Base-by-base conservation (phyloP, 2,888 invertebrate genomes). In the Sclerodermus sp. region DNA sequence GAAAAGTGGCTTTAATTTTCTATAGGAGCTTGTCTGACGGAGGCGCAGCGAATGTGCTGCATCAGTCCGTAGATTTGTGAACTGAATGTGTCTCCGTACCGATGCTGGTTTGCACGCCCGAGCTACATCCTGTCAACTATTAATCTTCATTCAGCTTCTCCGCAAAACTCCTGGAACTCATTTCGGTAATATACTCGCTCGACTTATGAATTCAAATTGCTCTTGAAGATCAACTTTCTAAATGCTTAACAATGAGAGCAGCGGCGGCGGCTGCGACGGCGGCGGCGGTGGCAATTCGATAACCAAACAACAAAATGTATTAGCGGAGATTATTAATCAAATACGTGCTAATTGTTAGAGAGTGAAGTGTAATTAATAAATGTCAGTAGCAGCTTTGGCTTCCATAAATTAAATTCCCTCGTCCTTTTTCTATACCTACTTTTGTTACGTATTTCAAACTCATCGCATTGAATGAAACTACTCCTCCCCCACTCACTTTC, bases 281-380 rank as follows among this genome's bases (percentile, higher is more conserved):
- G n/a, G n/a, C n/a, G 23, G 23, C 4, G 4, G 8, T 23, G 3
- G 23, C 23, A 23, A 8, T 8, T 23, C 23, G 23, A 23, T 23
- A 8, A 23, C 8, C 23, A 23, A 23, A 3, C 23, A 23, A 23
- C 8, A 3, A 23, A 23, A 3, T 8, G 8, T 23, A 5, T 8
- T 23, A 23, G 3, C 23, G 8, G 23, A 5, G 23, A 5, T 23
- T 5, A 5, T 23, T 23, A 23, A 23, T 23, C 23, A 23, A 23
- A 5, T n/a, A 39, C 31, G 10, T 8, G 30, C 16, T 6, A n/a
- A 14, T 23, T 23, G 34, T 14, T 30, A 15, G 29, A 17, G 31
- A 42, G 58, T 51, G 55, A 46, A 55, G 57, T 51, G 51, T 68
- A 70, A 70, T 70, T 68, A 70, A 70, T 70, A 62, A 64, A 61